phyloP scores from a whole-genome alignment of 2,113 vertebrate genomes.

The Eulemur rufifrons region DNA sequence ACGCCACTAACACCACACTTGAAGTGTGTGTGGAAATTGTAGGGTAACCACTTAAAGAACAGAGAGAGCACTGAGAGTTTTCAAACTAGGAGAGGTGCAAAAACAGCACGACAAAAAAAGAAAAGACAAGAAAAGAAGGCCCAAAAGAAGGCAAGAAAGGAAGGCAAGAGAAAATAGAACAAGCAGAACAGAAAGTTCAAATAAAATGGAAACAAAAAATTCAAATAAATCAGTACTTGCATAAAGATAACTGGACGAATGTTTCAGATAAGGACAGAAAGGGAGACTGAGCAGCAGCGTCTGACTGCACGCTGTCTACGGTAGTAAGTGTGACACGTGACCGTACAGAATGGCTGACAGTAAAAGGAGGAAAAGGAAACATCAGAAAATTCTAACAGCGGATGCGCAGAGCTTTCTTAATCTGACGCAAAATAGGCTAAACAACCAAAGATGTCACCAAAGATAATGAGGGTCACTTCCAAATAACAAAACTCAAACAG shows the following conservation, averaged over 20 bases:
- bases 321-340: too few species aligned
- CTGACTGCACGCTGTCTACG: not conserved
- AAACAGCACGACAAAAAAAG: not conserved
- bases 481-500: not conserved
- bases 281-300: not conserved
- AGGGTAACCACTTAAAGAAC: not conserved
- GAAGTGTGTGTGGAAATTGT: not conserved
- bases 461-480: not conserved
- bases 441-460: not conserved
- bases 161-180: not conserved
- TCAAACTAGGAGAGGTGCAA: not conserved
- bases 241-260: not conserved
- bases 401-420: not conserved
- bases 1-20: fast-evolving
- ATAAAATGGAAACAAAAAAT: not conserved
- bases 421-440: not conserved
- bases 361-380: too few species aligned
- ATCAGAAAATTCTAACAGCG: not conserved
- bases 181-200: not conserved
- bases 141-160: not conserved
- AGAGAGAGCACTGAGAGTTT: not conserved
- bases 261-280: not conserved
- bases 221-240: not conserved
- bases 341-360: not conserved
- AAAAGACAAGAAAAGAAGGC: too few species aligned